A percentile compares a stretch with the other conserved stretches of the same genome.
Evolutionary conservation across 2,888 invertebrate genomes (phyloP).

Genomic region (Pachliopta kotzebuea): DNA sequence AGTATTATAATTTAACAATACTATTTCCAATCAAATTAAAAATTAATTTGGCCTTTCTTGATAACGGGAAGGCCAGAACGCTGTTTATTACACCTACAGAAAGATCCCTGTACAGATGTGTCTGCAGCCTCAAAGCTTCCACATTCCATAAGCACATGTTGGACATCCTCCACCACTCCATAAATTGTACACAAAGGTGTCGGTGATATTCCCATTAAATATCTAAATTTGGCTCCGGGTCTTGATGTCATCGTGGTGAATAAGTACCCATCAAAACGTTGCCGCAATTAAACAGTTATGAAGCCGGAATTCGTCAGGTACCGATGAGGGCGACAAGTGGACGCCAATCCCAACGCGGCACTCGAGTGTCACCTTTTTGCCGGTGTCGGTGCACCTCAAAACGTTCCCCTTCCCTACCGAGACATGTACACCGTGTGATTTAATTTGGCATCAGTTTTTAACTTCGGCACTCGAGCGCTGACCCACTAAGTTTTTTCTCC

Average conservation of each 20-base stretch:
- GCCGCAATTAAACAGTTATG: slow-evolving; percentile 20
- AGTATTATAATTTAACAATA: too few relatives aligned
- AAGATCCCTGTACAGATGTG: too few relatives aligned
- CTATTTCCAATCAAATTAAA: too few relatives aligned
- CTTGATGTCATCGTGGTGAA: background rate
- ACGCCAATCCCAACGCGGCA: background rate
- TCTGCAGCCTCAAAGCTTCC: too few relatives aligned
- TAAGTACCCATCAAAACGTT: slow-evolving; percentile 3
- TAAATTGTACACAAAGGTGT: too few relatives aligned
- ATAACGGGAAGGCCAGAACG: too few relatives aligned
- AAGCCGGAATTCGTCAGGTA: background rate
- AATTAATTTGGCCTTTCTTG: too few relatives aligned
- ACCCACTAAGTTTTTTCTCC: slow-evolving; percentile 58
- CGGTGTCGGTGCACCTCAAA: slow-evolving; percentile 9
- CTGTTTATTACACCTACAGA: too few relatives aligned
- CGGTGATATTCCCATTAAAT: too few relatives aligned
- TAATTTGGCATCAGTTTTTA: slow-evolving; percentile 42
- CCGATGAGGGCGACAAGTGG: slow-evolving; percentile 3
- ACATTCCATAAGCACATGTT: too few relatives aligned
- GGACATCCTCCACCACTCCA: too few relatives aligned
- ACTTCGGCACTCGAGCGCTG: slow-evolving; percentile 45
- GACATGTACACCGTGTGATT: slow-evolving; percentile 37
- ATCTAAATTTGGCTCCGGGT: too few relatives aligned
- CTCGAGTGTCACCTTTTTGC: slow-evolving; percentile 26
- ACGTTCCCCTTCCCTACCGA: slow-evolving; percentile 18